A percentile compares a stretch with the other conserved stretches of the same genome.
These are phyloP conservation scores for Dendroctonus valens DNA, from an alignment of 1,140 invertebrate species.

Conservation along the genomic window DNA sequence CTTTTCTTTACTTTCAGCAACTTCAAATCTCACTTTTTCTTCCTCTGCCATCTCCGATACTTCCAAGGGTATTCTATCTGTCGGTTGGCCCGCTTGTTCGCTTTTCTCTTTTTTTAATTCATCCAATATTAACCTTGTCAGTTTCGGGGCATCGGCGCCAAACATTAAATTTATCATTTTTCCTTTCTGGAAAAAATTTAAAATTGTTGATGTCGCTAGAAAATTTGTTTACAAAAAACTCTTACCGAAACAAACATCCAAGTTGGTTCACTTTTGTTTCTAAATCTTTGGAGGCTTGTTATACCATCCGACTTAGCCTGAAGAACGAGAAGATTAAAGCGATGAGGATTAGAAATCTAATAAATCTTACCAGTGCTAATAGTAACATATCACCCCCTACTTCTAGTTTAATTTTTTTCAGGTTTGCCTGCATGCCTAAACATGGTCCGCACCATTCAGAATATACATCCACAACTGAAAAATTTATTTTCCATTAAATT, in stretches of 20 bases:
- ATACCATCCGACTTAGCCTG: constrained; percentile 83
- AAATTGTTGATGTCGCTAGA: background rate
- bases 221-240: constrained; percentile 13
- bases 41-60: constrained; percentile 40
- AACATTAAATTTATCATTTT: constrained; percentile 80
- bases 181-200: constrained; percentile 61
- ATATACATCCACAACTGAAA: constrained; percentile 82
- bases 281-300: constrained; percentile 71
- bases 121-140: constrained; percentile 70
- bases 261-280: constrained; percentile 84
- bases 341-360: too few species aligned
- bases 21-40: constrained; percentile 52
- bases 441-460: constrained; percentile 94
- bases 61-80: constrained; percentile 27
- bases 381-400: constrained; percentile 78
- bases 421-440: constrained; percentile 78
- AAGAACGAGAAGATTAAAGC: constrained; percentile 3
- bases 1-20: constrained; percentile 35
- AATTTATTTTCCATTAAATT: background rate
- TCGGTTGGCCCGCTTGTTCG: constrained; percentile 47
- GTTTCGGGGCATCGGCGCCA: constrained; percentile 79
- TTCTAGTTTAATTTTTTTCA: constrained; percentile 89
- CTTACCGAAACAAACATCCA: constrained; percentile 88
- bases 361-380: constrained; percentile 68
- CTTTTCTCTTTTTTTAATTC: constrained; percentile 66